Evolutionary conservation across 2,888 invertebrate species (phyloP).

Genomic region (Andrena bicolor): DNA sequence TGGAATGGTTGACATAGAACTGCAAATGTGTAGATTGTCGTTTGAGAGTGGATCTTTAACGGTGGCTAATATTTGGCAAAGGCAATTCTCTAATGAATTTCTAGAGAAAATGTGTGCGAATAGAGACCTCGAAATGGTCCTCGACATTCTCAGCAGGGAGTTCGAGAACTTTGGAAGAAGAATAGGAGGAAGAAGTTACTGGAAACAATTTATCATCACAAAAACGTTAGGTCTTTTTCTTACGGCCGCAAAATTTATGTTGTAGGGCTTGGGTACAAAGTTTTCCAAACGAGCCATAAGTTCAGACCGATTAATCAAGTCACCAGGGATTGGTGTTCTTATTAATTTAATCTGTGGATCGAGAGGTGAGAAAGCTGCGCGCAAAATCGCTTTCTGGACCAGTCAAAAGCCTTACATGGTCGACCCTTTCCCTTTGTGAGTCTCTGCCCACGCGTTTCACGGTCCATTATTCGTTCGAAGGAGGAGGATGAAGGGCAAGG

Average conservation of each 20-base stretch:
- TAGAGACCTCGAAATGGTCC: background rate
- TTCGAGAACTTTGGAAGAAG: background rate
- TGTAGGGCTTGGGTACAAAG: constrained; percentile 5
- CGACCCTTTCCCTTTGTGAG: constrained; percentile 43
- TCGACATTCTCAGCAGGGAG: background rate
- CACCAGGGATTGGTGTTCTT: constrained; percentile 35
- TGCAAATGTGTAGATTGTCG: too few species aligned
- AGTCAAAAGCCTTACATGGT: constrained; percentile 24
- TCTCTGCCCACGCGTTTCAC: constrained; percentile 56
- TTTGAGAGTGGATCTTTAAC: too few species aligned
- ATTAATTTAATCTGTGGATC: constrained; percentile 46
- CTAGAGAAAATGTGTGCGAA: background rate
- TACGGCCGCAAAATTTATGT: constrained; percentile 42
- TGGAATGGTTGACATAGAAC: too few species aligned
- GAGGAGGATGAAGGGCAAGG: constrained; percentile 12
- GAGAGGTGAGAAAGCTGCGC: constrained; percentile 52
- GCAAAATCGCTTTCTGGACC: constrained; percentile 55
- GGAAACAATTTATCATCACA: constrained; percentile 32
- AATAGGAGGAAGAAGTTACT: constrained; percentile 1
- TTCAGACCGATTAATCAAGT: constrained; percentile 41
- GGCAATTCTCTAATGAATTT: too few species aligned
- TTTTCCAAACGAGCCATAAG: constrained; percentile 24
- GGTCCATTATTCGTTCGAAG: constrained; percentile 50
- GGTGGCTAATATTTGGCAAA: too few species aligned
- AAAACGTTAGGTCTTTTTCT: constrained; percentile 26